These are phyloP conservation scores for Venturia canescens DNA, from an alignment of 1,140 invertebrate species.

Conservation along the genomic window DNA sequence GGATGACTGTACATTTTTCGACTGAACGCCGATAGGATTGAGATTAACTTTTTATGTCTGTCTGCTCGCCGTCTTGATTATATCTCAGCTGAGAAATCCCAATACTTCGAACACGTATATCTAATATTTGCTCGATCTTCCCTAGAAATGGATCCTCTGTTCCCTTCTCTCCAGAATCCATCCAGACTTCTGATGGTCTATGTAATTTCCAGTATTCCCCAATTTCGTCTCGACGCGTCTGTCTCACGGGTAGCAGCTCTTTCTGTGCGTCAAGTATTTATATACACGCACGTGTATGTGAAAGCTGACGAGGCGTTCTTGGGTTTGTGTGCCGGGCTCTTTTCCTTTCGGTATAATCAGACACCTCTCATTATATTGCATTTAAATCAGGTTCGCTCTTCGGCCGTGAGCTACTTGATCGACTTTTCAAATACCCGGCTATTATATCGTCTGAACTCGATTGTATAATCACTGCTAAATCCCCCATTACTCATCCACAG, in stretches of 20 bases:
- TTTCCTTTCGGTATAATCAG: slow-evolving; percentile 35
- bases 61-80: background rate
- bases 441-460: slow-evolving; percentile 66
- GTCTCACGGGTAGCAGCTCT: slow-evolving; percentile 11
- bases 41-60: background rate
- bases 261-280: background rate
- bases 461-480: slow-evolving; percentile 60
- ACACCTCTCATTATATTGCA: slow-evolving; percentile 66
- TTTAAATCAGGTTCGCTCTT: slow-evolving; percentile 63
- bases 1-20: too few species aligned
- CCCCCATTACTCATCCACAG: background rate
- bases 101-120: background rate
- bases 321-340: slow-evolving; percentile 11
- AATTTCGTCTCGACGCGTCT: slow-evolving; percentile 27
- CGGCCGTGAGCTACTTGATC: slow-evolving; percentile 62
- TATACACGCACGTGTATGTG: background rate
- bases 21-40: too few species aligned
- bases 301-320: slow-evolving; percentile 27
- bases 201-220: slow-evolving; percentile 43
- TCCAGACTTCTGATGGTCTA: background rate
- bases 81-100: background rate
- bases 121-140: slow-evolving; percentile 10
- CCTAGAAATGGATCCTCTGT: background rate
- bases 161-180: slow-evolving; percentile 31
- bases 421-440: slow-evolving; percentile 67